Evolutionary conservation across 2,797 vertebrate species (phyloP).

Genomic region (Salarias fasciatus): DNA sequence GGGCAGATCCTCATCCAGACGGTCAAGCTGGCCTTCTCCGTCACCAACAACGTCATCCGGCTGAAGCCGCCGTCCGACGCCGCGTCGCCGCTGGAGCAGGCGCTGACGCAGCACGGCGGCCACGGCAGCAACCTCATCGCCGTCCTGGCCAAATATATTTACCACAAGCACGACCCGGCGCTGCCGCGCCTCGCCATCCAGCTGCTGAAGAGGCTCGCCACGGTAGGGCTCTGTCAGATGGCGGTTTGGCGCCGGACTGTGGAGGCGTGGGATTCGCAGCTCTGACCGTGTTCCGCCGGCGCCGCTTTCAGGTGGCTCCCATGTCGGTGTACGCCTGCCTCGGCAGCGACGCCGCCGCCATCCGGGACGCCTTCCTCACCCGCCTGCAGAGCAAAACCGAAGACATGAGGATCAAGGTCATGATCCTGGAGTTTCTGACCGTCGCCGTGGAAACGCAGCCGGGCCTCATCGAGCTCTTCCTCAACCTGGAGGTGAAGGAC

Average conservation of each 20-base stretch:
- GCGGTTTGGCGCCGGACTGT: too few relatives aligned
- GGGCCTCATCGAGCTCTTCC: conserved; percentile 96
- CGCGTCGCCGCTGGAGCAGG: conserved; percentile 94
- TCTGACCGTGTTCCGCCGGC: too few relatives aligned
- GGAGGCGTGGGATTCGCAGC: too few relatives aligned
- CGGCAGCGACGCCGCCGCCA: conserved; percentile 93
- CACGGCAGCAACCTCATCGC: conserved; percentile 96
- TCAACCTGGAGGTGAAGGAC: conserved; percentile 94
- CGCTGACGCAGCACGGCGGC: conserved; percentile 94
- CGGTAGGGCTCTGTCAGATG: conserved; percentile 84
- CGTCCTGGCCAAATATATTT: conserved; percentile 97
- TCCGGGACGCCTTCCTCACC: conserved; percentile 94
- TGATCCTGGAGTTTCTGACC: conserved; percentile 97
- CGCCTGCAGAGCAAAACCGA: conserved; percentile 94
- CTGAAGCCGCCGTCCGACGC: conserved; percentile 91
- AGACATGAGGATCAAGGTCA: conserved; percentile 98
- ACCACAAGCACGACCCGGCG: conserved; percentile 96
- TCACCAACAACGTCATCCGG: conserved; percentile 96
- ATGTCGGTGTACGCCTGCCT: conserved; percentile 99
- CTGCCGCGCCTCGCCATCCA: conserved; percentile 96
- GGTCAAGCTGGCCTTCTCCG: conserved; percentile 94
- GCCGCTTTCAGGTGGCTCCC: conserved; percentile 94
- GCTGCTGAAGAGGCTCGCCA: conserved; percentile 94
- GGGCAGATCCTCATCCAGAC: conserved; percentile 97
- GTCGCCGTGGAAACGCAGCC: conserved; percentile 98